These are phyloP conservation scores for Allobates femoralis DNA, from an alignment of 2,797 vertebrate species.

Conservation along the genomic window DNA sequence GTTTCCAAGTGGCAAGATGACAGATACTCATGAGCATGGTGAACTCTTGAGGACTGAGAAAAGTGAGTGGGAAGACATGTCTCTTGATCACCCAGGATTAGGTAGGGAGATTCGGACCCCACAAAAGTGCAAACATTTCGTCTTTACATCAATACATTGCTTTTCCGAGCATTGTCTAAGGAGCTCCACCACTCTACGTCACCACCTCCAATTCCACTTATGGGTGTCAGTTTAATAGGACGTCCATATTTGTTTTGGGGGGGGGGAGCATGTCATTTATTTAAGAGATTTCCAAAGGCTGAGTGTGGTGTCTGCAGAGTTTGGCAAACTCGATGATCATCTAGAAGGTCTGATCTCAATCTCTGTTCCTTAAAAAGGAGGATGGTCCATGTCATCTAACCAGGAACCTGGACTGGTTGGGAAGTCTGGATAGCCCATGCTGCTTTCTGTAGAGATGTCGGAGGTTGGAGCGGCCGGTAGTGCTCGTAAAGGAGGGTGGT, in stretches of 20 bases:
- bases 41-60: conserved; percentile 13
- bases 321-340: conserved; percentile 59
- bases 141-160: conserved; percentile 41
- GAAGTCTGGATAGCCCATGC: conserved; percentile 98
- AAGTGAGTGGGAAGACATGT: conserved; percentile 40
- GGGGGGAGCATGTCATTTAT: conserved; percentile 29
- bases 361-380: conserved; percentile 87
- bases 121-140: conserved; percentile 61
- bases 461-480: conserved; percentile 94
- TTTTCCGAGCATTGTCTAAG: conserved; percentile 46
- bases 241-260: background rate
- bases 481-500: conserved; percentile 87
- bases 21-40: conserved; percentile 38
- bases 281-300: conserved; percentile 51
- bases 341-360: conserved; percentile 22
- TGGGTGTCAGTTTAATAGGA: conserved; percentile 7
- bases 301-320: conserved; percentile 58
- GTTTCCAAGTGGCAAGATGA: conserved; percentile 42
- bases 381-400: conserved; percentile 99
- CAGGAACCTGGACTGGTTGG: conserved; percentile 97
- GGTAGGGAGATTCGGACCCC: conserved; percentile 47
- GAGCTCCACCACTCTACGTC: conserved; percentile 35
- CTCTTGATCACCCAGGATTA: conserved; percentile 54
- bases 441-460: conserved; percentile 97
- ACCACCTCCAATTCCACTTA: conserved; percentile 27